Evolutionary conservation across 2,888 invertebrate species (phyloP).

Genomic region (Atherix ibis): DNA sequence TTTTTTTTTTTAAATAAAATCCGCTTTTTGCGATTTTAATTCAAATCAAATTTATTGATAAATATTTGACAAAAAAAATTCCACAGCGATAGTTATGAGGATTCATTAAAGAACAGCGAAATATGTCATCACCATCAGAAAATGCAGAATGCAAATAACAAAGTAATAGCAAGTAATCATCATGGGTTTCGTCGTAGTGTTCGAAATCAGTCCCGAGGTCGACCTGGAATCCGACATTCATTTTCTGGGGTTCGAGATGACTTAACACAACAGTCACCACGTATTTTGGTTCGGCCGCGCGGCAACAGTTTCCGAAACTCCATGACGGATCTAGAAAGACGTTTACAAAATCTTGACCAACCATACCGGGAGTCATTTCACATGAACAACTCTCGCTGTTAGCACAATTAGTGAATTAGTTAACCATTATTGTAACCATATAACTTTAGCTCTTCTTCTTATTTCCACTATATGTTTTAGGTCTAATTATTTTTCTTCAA

Average conservation of each 20-base stretch:
- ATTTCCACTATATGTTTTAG: too few relatives aligned
- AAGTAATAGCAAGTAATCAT: not conserved
- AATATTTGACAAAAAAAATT: too few relatives aligned
- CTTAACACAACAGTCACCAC: conserved; percentile 27
- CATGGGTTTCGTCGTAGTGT: conserved; percentile 12
- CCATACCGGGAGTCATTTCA: conserved; percentile 22
- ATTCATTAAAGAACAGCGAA: conserved; percentile 47
- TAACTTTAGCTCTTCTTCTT: too few relatives aligned
- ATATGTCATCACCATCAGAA: conserved; percentile 6
- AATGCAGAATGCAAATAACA: conserved; percentile 1
- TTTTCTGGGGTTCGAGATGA: conserved; percentile 33
- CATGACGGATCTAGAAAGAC: conserved; percentile 31
- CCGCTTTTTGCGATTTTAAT: too few relatives aligned
- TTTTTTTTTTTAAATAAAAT: too few relatives aligned
- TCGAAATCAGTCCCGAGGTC: conserved; percentile 8
- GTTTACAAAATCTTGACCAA: conserved; percentile 29
- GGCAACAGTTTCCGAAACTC: conserved; percentile 29
- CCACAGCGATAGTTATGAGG: conserved; percentile 58
- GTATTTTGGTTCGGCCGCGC: conserved; percentile 24
- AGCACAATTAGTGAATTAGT: too few relatives aligned
- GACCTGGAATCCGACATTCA: conserved; percentile 24
- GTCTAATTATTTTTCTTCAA: not conserved
- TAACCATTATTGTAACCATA: too few relatives aligned
- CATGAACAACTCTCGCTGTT: conserved; percentile 23
- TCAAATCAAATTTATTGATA: too few relatives aligned